phyloP scores from a whole-genome alignment of 2,888 invertebrate genomes.

The Thecocarcelia acutangulata region DNA sequence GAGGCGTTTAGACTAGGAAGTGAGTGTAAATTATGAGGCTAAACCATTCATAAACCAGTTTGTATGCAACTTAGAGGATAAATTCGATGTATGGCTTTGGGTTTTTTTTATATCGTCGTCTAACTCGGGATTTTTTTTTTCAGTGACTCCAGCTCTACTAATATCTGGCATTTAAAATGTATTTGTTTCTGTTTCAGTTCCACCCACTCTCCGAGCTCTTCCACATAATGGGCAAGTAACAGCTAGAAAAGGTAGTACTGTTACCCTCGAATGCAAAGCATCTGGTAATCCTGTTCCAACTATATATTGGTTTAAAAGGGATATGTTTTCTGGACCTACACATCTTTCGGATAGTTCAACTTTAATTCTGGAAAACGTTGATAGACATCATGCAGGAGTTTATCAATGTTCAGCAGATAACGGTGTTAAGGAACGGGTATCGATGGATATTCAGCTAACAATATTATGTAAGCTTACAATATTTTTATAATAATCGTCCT shows the following conservation, averaged over 20 bases:
- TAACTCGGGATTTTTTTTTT: too few relatives aligned
- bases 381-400: slow-evolving; percentile 83
- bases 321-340: slow-evolving; percentile 80
- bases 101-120: too few relatives aligned
- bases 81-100: too few relatives aligned
- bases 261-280: slow-evolving; percentile 87
- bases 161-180: too few relatives aligned
- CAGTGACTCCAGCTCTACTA: too few relatives aligned
- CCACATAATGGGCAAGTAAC: slow-evolving; percentile 87
- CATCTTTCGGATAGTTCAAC: slow-evolving; percentile 82
- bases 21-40: too few relatives aligned
- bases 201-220: slow-evolving; percentile 86
- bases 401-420: slow-evolving; percentile 83
- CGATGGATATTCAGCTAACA: slow-evolving; percentile 82
- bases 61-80: too few relatives aligned
- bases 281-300: slow-evolving; percentile 88
- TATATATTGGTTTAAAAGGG: slow-evolving; percentile 87
- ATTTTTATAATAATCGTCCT: too few relatives aligned
- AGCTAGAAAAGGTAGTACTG: slow-evolving; percentile 86
- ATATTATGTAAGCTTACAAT: slow-evolving; percentile 82
- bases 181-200: slow-evolving; percentile 81
- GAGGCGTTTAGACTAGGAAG: too few relatives aligned
- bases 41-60: too few relatives aligned
- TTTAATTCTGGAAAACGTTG: slow-evolving; percentile 82
- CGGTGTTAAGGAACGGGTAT: slow-evolving; percentile 83